phyloP scores from a whole-genome alignment of 2,888 invertebrate species.

The Exocentrus adspersus region DNA sequence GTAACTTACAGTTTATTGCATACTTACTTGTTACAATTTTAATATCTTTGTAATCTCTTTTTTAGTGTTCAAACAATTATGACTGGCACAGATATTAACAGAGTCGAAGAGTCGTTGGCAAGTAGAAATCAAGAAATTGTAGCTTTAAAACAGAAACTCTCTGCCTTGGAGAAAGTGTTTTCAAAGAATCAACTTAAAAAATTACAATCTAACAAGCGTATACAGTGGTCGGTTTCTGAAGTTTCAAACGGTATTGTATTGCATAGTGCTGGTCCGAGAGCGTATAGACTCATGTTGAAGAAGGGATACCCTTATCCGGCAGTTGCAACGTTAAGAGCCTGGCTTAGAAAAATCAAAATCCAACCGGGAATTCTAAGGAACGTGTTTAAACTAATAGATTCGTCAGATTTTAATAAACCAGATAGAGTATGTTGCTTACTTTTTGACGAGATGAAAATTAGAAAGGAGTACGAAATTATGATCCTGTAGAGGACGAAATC shows the following conservation, averaged over 20 bases:
- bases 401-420: slow-evolving; percentile 26
- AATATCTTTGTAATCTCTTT: no score
- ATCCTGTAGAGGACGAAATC: slow-evolving; percentile 38
- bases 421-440: slow-evolving; percentile 19
- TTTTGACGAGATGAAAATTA: slow-evolving; percentile 48
- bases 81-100: no score
- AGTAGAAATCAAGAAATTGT: no score
- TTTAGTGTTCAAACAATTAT: no score
- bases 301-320: slow-evolving; percentile 31
- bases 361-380: slow-evolving; percentile 29
- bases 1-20: no score
- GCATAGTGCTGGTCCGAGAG: slow-evolving; percentile 30
- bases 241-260: slow-evolving; percentile 29
- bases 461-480: slow-evolving; percentile 40
- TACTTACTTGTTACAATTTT: no score
- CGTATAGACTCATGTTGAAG: slow-evolving; percentile 27
- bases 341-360: slow-evolving; percentile 28
- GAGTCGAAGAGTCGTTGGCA: no score
- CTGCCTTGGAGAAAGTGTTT: no score
- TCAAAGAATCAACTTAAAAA: slow-evolving; percentile 31
- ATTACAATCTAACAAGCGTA: slow-evolving; percentile 23
- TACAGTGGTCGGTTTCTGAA: slow-evolving; percentile 28
- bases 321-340: slow-evolving; percentile 26
- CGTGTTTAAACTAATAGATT: slow-evolving; percentile 25
- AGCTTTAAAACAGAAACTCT: no score